Percentiles rank a stretch among this genome's conserved stretches.
Conservation (phyloP, 1,140 invertebrate genomes). For the Dendrolimus kikuchii region DNA sequence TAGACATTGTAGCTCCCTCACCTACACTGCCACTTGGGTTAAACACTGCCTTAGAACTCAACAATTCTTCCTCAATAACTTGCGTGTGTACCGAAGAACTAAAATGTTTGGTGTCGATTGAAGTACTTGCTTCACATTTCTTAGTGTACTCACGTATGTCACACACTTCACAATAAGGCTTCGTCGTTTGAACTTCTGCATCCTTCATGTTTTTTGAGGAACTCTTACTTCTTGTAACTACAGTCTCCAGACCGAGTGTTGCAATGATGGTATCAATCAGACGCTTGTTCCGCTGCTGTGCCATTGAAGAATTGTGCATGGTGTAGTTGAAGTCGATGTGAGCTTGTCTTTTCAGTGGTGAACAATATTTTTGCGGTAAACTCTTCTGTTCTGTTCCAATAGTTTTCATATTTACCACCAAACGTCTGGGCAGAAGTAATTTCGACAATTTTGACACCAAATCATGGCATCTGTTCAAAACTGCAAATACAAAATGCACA, state of each 20-base stretch:
- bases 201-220: slow-evolving; percentile 39
- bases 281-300: slow-evolving; percentile 41
- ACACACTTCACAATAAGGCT: slow-evolving; percentile 52
- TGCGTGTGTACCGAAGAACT: slow-evolving; percentile 46
- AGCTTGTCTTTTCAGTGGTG: slow-evolving; percentile 56
- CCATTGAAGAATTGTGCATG: slow-evolving; percentile 21
- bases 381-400: slow-evolving; percentile 27
- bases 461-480: slow-evolving; percentile 49
- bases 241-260: slow-evolving; percentile 37
- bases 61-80: slow-evolving; percentile 59
- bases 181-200: slow-evolving; percentile 47
- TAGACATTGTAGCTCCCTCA: slow-evolving; percentile 45
- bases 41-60: slow-evolving; percentile 51
- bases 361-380: slow-evolving; percentile 44
- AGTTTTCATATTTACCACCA: slow-evolving; percentile 36
- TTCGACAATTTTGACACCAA: slow-evolving; percentile 39
- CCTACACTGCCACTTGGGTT: slow-evolving; percentile 42
- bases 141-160: slow-evolving; percentile 43
- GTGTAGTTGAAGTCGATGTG: slow-evolving; percentile 48
- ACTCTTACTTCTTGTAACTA: slow-evolving; percentile 35
- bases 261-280: slow-evolving; percentile 45
- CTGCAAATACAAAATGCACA: slow-evolving; percentile 46
- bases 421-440: slow-evolving; percentile 41
- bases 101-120: slow-evolving; percentile 35
- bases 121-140: slow-evolving; percentile 24